phyloP scores from a whole-genome alignment of 2,888 invertebrate genomes.

The Monochamus alternatus region DNA sequence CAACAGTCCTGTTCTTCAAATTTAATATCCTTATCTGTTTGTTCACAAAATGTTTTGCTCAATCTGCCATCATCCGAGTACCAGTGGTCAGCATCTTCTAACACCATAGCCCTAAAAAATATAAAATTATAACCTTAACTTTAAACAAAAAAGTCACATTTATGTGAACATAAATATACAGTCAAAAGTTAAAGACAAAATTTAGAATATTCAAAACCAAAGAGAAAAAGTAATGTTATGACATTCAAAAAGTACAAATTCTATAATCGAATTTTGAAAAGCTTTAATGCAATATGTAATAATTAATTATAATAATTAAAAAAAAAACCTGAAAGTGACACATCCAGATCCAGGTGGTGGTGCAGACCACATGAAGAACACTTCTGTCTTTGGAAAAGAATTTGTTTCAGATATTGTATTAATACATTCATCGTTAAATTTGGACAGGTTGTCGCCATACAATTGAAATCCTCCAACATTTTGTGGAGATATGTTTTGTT shows the following conservation, averaged over 20 bases:
- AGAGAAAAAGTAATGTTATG: no score
- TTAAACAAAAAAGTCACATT: no score
- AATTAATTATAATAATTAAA: neutral
- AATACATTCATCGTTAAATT: slow-evolving; percentile 87
- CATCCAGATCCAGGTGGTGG: slow-evolving; percentile 90
- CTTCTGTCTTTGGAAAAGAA: slow-evolving; percentile 85
- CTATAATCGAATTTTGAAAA: no score
- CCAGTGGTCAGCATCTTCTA: slow-evolving; percentile 87
- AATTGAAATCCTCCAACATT: slow-evolving; percentile 82
- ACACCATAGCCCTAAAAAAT: slow-evolving; percentile 83
- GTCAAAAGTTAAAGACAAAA: no score
- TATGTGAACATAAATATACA: no score
- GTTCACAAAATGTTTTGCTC: slow-evolving; percentile 86
- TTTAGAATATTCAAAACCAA: no score
- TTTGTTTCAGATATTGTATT: slow-evolving; percentile 89
- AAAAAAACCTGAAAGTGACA: slow-evolving; percentile 82
- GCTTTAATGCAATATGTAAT: no score
- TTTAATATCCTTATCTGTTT: slow-evolving; percentile 78
- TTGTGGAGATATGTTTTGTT: slow-evolving; percentile 71
- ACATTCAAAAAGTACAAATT: no score
- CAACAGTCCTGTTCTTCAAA: slow-evolving; percentile 81
- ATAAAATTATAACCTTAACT: neutral
- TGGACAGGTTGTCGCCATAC: slow-evolving; percentile 77
- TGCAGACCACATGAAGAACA: slow-evolving; percentile 93
- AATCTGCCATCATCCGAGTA: slow-evolving; percentile 91